Base-by-base conservation (phyloP, 2,113 vertebrate genomes). In the Australoheros scitulus region DNA sequence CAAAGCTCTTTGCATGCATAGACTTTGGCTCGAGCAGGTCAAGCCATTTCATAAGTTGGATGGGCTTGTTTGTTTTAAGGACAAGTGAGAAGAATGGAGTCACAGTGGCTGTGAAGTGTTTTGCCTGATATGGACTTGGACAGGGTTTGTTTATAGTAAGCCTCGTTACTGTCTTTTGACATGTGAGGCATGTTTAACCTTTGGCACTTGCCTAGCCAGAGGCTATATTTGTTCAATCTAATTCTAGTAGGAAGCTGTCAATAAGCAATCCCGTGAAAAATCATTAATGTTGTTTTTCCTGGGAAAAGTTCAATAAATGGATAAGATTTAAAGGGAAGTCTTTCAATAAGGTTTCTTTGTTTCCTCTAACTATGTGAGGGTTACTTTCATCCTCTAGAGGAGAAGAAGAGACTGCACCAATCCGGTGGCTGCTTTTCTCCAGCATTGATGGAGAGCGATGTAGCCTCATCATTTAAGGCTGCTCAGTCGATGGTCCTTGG, bases 51-150 rank as follows among this genome's bases (percentile, higher is more conserved):
- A 77, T 41, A 50, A 91, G 87, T 77, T 87, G 83, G 86, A 61
- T 22, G 50, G 26, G 22, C 76, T 83, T 89, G 82, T 88, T 89
- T 84, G 88, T 68, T 38, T 79, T 87, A 81, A 76, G 79, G 84
- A 86, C 77, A 79, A 88, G 86, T 36, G 26, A 14, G 34, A 86
- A 86, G 93, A 94, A 92, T 89, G 89, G 72, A 50, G 77, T 83
- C 80, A 29, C 55, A 6, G 84, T 47, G 88, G 20, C 55, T 41
- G 36, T 68, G 75, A 75, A 82, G 59, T 79, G 82, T 79, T 91
- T 79, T 82, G 77, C 85, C 75, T 81, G 86, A 88, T 83, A 76
- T 63, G 47, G 85, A 79, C 72, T 84, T 92, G 82, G 82, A 79
- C 57, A 11, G 7, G 58, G 22, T 83, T 83, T 87, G 79, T 80